phyloP scores from a whole-genome alignment of 2,113 vertebrate species.

The Actenoides lindsayi region DNA sequence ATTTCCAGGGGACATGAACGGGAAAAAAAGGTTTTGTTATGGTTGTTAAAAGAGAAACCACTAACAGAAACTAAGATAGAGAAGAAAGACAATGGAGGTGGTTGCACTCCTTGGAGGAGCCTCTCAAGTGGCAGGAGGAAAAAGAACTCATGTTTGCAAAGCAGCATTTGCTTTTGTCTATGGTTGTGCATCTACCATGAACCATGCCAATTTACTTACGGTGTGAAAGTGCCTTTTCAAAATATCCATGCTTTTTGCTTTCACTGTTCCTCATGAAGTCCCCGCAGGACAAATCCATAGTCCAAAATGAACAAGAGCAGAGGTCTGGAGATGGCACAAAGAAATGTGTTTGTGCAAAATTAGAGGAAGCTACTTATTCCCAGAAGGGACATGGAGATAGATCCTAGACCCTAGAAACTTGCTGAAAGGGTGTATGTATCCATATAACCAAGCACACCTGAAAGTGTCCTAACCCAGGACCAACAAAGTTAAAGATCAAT shows the following conservation, averaged over 20 bases:
- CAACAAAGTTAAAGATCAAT: background rate
- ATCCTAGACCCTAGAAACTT: background rate
- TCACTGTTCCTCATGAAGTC: background rate
- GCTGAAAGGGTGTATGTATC: background rate
- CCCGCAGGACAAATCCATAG: background rate
- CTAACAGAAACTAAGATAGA: background rate
- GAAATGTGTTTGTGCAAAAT: background rate
- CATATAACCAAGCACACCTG: background rate
- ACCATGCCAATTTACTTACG: accelerated
- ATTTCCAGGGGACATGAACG: too few species aligned
- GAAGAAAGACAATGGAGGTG: background rate
- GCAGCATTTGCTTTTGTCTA: background rate
- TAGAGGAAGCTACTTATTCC: background rate
- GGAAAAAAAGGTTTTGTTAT: background rate
- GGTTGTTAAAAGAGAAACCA: background rate
- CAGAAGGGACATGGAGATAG: background rate
- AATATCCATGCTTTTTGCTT: background rate
- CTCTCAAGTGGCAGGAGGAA: background rate
- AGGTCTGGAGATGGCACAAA: background rate
- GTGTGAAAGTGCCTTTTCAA: background rate
- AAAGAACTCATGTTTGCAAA: background rate
- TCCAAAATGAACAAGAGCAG: background rate
- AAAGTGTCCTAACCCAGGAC: background rate
- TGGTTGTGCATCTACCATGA: background rate
- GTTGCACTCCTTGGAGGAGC: background rate